Conservation (phyloP, 2,888 invertebrate species). For the Linyphia triangularis region DNA sequence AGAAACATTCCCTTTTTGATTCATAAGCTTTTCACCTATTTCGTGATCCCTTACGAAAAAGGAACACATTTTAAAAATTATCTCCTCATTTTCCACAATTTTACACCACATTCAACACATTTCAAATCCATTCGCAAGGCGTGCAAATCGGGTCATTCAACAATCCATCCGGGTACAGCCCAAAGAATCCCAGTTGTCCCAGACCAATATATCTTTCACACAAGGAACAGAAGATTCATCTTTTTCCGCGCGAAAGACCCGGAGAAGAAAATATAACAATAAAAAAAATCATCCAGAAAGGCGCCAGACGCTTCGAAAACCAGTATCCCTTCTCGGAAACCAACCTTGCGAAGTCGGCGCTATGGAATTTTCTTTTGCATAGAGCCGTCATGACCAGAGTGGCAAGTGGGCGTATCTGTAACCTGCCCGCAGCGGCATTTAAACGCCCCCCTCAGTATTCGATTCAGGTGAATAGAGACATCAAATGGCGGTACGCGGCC, state of each 20-base stretch:
- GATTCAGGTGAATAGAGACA: background rate
- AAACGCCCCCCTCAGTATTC: background rate
- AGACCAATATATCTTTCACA: background rate
- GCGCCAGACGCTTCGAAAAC: background rate
- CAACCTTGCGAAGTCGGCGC: background rate
- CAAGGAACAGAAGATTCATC: background rate
- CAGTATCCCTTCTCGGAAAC: background rate
- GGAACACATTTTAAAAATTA: too few species aligned
- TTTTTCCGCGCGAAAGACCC: background rate
- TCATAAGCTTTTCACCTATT: too few species aligned
- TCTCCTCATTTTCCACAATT: too few species aligned
- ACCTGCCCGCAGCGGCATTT: background rate
- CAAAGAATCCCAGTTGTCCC: background rate
- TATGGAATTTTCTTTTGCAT: background rate
- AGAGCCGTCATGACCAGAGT: slow-evolving; percentile 3
- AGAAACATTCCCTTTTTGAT: too few species aligned
- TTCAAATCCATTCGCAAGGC: background rate
- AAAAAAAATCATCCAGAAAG: background rate
- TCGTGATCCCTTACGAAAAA: too few species aligned
- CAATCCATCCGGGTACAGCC: background rate
- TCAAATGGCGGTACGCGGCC: background rate
- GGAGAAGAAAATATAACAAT: too few species aligned
- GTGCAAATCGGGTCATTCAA: background rate
- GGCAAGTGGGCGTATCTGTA: background rate
- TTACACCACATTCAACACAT: too few species aligned